Evolutionary conservation across 2,113 vertebrate species (phyloP).

Genomic region (Machaerirhynchus nigripectus): DNA sequence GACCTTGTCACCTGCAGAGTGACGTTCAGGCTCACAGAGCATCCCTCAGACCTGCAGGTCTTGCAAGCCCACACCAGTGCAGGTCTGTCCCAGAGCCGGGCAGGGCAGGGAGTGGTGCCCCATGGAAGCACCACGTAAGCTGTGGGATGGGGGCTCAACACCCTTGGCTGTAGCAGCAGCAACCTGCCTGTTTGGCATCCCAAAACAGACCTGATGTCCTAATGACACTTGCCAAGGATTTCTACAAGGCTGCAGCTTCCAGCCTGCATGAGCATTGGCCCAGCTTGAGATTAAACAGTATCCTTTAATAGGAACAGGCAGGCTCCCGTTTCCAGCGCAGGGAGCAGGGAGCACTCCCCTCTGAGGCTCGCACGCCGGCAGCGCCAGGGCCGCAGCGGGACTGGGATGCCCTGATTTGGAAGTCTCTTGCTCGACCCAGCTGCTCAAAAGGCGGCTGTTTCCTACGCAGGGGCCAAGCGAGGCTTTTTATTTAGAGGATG

Average conservation of each 20-base stretch:
- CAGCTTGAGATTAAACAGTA: background rate
- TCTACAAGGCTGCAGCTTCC: background rate
- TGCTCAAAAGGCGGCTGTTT: background rate
- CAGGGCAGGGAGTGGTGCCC: background rate
- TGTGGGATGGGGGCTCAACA: background rate
- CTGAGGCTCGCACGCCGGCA: background rate
- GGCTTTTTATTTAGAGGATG: background rate
- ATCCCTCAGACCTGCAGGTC: background rate
- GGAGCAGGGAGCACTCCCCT: background rate
- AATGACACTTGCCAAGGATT: background rate
- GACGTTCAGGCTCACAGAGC: background rate
- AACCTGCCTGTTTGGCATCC: background rate
- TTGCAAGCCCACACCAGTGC: background rate
- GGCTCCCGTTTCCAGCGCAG: fast-evolving
- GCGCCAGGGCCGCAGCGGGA: fast-evolving
- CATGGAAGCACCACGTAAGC: background rate
- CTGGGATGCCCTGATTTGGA: constrained; percentile 39
- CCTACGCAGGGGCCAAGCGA: background rate
- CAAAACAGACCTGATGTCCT: background rate
- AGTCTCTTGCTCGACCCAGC: background rate
- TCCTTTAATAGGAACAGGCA: constrained; percentile 29
- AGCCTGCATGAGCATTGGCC: background rate
- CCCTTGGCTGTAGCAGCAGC: background rate
- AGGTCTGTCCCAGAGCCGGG: background rate
- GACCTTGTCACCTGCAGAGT: background rate